Conservation (phyloP, 2,888 invertebrate genomes). For the Eupithecia exiguata region DNA sequence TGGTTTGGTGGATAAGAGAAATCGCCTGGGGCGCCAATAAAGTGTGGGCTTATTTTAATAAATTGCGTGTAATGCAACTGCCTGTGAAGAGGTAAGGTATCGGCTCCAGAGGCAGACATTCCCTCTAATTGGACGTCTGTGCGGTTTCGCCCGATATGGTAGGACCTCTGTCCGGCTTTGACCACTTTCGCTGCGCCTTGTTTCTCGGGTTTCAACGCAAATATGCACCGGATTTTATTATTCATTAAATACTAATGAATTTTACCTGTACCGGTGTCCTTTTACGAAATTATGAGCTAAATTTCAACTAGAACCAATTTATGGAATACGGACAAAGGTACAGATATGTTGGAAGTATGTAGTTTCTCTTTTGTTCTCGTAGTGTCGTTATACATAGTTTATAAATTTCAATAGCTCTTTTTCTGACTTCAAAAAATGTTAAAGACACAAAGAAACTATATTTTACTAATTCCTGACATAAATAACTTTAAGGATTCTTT, state of each 20-base stretch:
- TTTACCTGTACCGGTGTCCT: constrained; percentile 11
- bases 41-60: constrained; percentile 27
- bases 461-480: constrained; percentile 11
- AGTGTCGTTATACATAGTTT: not conserved
- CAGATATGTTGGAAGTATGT: not conserved
- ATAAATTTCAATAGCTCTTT: not conserved
- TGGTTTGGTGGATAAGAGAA: constrained; percentile 27
- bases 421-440: not conserved
- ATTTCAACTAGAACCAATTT: not conserved
- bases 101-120: constrained; percentile 65
- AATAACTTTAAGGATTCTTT: constrained; percentile 37
- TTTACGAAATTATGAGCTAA: not conserved
- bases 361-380: not conserved
- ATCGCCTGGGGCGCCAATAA: constrained; percentile 31
- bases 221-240: constrained; percentile 39
- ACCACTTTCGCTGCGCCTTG: constrained; percentile 71
- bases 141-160: constrained; percentile 67
- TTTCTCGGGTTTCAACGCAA: constrained; percentile 50
- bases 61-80: constrained; percentile 52
- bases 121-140: constrained; percentile 80
- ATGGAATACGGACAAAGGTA: not conserved
- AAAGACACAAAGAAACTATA: constrained; percentile 6
- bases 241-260: constrained; percentile 31
- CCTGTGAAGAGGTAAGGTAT: constrained; percentile 62
- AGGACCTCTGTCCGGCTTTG: constrained; percentile 60